phyloP scores from a whole-genome alignment of 1,140 invertebrate species.

The Drosophila tani region DNA sequence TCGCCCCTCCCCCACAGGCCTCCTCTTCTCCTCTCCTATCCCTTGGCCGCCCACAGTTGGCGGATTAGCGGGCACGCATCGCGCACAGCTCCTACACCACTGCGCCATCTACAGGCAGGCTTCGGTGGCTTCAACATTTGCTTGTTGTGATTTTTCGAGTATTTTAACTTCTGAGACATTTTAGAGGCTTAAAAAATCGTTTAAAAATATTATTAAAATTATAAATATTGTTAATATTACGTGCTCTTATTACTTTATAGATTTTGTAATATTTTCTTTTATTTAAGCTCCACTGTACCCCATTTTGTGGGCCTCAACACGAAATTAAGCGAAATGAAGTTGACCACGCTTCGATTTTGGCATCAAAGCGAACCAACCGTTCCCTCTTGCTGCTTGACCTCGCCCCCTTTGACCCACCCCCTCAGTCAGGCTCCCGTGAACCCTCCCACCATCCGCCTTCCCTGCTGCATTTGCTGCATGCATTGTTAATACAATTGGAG shows the following conservation, averaged over 20 bases:
- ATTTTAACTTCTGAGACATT: background rate
- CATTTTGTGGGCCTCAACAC: conserved; percentile 55
- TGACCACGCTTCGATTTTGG: conserved; percentile 82
- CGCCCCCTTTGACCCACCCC: background rate
- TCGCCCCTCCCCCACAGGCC: background rate
- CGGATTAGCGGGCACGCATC: conserved; percentile 67
- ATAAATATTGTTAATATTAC: no score
- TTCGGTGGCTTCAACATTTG: background rate
- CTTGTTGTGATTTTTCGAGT: fast-evolving
- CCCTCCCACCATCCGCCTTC: conserved; percentile 10
- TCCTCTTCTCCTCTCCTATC: background rate
- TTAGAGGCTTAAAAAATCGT: background rate
- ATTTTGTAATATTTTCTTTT: no score
- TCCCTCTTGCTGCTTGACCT: conserved; percentile 46
- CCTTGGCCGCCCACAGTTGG: conserved; percentile 12
- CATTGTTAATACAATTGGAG: conserved; percentile 82
- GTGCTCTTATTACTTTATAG: no score
- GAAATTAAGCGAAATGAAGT: conserved; percentile 84
- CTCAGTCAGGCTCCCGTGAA: background rate
- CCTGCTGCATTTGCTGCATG: conserved; percentile 55
- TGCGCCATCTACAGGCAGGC: conserved; percentile 4
- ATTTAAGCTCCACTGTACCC: conserved; percentile 8
- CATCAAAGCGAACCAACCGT: conserved; percentile 74
- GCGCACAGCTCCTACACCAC: conserved; percentile 24
- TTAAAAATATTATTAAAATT: background rate